Conservation (phyloP, 2,888 invertebrate species). For the Euplagia quadripunctaria region DNA sequence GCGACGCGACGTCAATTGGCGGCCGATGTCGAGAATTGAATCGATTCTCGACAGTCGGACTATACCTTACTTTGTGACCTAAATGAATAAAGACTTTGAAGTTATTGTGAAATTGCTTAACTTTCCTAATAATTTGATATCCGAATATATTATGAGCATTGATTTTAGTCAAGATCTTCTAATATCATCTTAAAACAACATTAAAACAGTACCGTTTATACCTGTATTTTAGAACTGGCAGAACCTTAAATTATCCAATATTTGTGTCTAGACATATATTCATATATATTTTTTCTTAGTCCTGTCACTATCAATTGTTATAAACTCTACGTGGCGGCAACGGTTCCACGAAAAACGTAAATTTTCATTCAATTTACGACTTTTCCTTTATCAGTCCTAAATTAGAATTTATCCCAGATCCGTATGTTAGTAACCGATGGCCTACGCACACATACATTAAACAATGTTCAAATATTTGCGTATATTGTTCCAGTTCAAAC, state of each 20-base stretch:
- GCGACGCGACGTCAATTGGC: too few relatives aligned
- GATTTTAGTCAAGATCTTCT: neutral
- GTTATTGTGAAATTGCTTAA: neutral
- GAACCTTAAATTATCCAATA: constrained; percentile 3
- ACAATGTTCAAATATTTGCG: constrained; percentile 41
- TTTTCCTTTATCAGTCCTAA: constrained; percentile 9
- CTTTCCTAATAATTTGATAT: neutral
- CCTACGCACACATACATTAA: constrained; percentile 32
- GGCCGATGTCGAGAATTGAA: too few relatives aligned
- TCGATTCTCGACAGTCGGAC: neutral
- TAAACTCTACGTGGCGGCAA: constrained; percentile 20
- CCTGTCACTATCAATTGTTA: constrained; percentile 28
- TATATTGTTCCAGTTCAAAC: constrained; percentile 32
- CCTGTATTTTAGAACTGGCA: neutral
- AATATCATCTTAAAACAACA: neutral
- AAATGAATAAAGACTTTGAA: neutral
- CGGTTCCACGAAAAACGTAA: constrained; percentile 25
- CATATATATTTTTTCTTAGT: constrained; percentile 31
- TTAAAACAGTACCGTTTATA: neutral
- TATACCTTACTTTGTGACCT: neutral
- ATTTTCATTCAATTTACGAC: constrained; percentile 24
- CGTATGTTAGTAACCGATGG: constrained; percentile 7
- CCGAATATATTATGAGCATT: neutral
- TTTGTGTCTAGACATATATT: neutral
- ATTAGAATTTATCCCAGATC: constrained; percentile 24